Evolutionary conservation across 2,797 vertebrate species (phyloP), one percentile per base, ranked within the genome.

Genomic region (Pantherophis alleghaniensis): DNA sequence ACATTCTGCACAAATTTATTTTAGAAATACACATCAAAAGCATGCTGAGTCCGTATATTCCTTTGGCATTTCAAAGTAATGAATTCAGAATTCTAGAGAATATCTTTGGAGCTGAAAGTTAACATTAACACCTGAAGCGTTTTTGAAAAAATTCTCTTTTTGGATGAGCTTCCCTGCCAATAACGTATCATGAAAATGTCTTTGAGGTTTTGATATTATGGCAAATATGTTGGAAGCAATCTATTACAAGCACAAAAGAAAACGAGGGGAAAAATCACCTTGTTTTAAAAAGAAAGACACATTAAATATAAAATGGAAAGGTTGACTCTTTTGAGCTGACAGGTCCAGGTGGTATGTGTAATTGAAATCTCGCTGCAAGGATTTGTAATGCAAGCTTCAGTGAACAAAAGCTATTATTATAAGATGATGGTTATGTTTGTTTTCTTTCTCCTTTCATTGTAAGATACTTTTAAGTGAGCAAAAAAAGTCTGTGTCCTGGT

Each of bases 11-110:
- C 91, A 93, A 87, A 95, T 96, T 94, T 95, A 94, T 94, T 96
- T 97, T 96, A 94, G 6, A 93, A 96, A 93, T 51, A 12, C 96
- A 32, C 63, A 56, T 96, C 92, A 96, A 95, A 96, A 94, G 24
- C 55, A 56, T 96, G 88, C 90, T 89, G 93, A 95, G 83, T 93
- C 91, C 59, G 47, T 94, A 91, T 79, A 91, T 95, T 96, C 87
- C 92, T 94, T 57, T 94, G 94, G 22, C 69, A 92, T 93, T 96
- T 95, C 94, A 95, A 94, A 89, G 69, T 88, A 94, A 95, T 86
- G 1, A 92, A 93, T 95, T 96, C 90, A 89, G 95, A 96, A 96
- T 96, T 22, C 0, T 26, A 93, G 79, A 90, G 91, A 96, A 94
- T 93, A 92, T 94, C 87, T 96, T 94, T 96, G 59, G 90, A 26